These are phyloP conservation scores for Lasiurus cinereus DNA, from an alignment of 2,113 vertebrate genomes.

Conservation along the genomic window DNA sequence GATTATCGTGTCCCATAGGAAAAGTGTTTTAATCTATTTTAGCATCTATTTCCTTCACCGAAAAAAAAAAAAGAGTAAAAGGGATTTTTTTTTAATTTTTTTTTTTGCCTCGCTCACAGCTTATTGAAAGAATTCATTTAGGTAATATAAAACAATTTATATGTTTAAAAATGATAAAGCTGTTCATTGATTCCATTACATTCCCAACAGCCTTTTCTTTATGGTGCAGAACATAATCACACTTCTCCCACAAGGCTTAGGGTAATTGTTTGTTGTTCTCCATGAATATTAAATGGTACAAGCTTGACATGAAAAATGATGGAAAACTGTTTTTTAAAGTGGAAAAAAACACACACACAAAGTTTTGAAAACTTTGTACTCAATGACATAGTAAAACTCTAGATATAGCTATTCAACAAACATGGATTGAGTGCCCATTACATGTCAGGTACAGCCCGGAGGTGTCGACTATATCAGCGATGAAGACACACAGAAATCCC, in stretches of 20 bases:
- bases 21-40: not conserved
- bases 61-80: slow-evolving; percentile 51
- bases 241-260: slow-evolving; percentile 8
- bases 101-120: not conserved
- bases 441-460: not conserved
- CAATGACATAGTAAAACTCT: not conserved
- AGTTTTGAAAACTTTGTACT: not conserved
- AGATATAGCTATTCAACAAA: not conserved
- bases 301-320: not conserved
- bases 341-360: not conserved
- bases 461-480: not conserved
- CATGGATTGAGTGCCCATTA: not conserved
- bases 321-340: not conserved
- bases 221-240: not conserved
- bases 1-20: not conserved
- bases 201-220: slow-evolving; percentile 18
- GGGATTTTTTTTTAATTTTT: not conserved
- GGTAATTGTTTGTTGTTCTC: slow-evolving; percentile 10
- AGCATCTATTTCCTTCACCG: not conserved
- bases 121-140: slow-evolving; percentile 63
- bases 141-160: slow-evolving; percentile 48
- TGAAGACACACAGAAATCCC: not conserved
- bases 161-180: slow-evolving; percentile 58
- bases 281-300: slow-evolving; percentile 36
- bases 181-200: slow-evolving; percentile 23